Evolutionary conservation across 2,888 invertebrate species (phyloP), one percentile per base, ranked within the genome.

Genomic region (Drosophila longiperda): DNA sequence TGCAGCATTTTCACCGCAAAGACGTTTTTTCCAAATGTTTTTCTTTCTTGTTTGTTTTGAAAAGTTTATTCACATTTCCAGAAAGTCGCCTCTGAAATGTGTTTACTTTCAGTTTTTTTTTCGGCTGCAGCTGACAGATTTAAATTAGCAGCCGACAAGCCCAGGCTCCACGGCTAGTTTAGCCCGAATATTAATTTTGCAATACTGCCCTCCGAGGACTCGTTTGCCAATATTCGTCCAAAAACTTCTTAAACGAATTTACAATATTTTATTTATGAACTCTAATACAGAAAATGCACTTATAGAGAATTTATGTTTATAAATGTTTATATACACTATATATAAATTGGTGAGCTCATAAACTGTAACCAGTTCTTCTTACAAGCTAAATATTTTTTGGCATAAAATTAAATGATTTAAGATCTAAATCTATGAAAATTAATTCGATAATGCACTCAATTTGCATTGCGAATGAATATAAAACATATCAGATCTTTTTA

Each of bases 21-120:
- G 36, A 73, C 53, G 53, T 32, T 62, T 78, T 76, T 53, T 50
- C 58, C 66, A 68, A 64, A 50, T 69, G 64, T 32, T 53, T 61
- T 11, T 12, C 26, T 3, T 38, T 38, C 11, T 33, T 29, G 29
- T 57, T 54, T 66, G 61, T 38, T 45, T 64, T 55, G 15, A 64
- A 87, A 82, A 89, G 83, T 87, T 89, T 89, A 80, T 87, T 89
- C 86, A 87, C 90, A 80, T 88, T 81, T 73, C 78, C 64, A 73
- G 73, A 71, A 78, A 89, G 82, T 74, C 63, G 73, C 69, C 75
- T 73, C 68, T 70, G 57, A 76, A 75, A 73, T 75, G 65, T 65
- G 36, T 60, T 48, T 57, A 53, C 52, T 36, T 61, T 29, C 42
- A 58, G 29, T 40, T 58, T 68, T 63, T 59, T 53, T 38, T 26